A percentile compares a stretch with the other conserved stretches of the same genome.
These are phyloP conservation scores for Serranus cabrilla DNA, from an alignment of 2,797 vertebrate genomes.

Conservation along the genomic window DNA sequence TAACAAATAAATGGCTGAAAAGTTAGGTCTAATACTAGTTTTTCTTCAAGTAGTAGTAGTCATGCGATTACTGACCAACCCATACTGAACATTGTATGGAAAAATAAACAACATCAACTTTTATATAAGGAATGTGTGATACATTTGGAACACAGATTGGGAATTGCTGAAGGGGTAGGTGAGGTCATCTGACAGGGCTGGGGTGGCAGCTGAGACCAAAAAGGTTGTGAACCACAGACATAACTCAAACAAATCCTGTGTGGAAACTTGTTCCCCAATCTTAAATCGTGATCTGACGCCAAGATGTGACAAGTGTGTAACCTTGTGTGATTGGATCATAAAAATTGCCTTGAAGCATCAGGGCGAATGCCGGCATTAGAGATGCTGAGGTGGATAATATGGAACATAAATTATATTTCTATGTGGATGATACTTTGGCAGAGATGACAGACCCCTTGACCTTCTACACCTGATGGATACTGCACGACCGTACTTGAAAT, in stretches of 20 bases:
- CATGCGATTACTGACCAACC: no score
- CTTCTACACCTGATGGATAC: slow-evolving; percentile 11
- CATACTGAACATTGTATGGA: no score
- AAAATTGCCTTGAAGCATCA: slow-evolving; percentile 17
- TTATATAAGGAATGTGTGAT: no score
- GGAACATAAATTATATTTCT: slow-evolving; percentile 35
- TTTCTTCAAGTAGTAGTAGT: no score
- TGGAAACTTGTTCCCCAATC: slow-evolving; percentile 6
- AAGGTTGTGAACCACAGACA: neutral
- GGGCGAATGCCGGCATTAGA: slow-evolving; percentile 27
- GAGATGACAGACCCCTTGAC: slow-evolving; percentile 29
- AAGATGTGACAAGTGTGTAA: slow-evolving; percentile 22
- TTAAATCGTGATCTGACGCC: slow-evolving; percentile 21
- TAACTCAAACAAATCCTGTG: slow-evolving; percentile 19
- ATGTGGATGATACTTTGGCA: slow-evolving; percentile 2
- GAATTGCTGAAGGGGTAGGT: no score
- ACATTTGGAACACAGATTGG: no score
- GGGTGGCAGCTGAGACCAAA: no score
- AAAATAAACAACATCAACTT: no score
- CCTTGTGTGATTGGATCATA: slow-evolving; percentile 36
- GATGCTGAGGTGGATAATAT: slow-evolving; percentile 22
- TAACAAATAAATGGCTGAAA: no score
- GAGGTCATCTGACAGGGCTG: no score
- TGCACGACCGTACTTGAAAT: slow-evolving; percentile 7
- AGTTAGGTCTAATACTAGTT: no score